phyloP scores from a whole-genome alignment of 2,797 vertebrate species.

The Ctenosaura bakeri region DNA sequence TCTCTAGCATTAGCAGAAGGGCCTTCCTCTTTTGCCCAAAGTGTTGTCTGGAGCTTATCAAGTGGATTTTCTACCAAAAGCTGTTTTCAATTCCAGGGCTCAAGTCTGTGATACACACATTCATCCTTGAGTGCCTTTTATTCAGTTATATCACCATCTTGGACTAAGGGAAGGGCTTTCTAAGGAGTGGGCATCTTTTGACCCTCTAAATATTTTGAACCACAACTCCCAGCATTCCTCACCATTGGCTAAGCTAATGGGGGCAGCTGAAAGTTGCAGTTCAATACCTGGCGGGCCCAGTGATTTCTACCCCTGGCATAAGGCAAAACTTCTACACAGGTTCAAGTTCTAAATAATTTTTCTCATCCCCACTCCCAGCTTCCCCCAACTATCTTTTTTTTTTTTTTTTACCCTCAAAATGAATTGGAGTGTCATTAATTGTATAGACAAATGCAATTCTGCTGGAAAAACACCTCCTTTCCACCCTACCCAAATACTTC shows the following conservation, averaged over 20 bases:
- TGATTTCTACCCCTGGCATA: neutral
- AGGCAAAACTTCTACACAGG: neutral
- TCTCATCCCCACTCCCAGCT: neutral
- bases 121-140: neutral
- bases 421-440: conserved; percentile 15
- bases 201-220: no score
- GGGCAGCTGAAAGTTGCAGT: no score
- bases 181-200: no score
- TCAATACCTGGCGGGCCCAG: no score
- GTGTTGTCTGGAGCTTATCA: neutral
- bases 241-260: no score
- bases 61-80: neutral
- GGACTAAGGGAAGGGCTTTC: neutral
- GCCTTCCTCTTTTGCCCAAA: neutral
- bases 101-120: neutral
- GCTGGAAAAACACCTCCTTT: conserved; percentile 28
- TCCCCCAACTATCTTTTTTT: neutral
- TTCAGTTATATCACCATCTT: neutral
- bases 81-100: neutral
- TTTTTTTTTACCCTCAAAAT: neutral
- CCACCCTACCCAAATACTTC: neutral
- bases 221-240: no score
- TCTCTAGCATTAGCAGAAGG: neutral
- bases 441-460: conserved; percentile 31
- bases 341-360: neutral